Base-by-base conservation (phyloP, 2,797 vertebrate genomes). In the Intellagama lesueurii region DNA sequence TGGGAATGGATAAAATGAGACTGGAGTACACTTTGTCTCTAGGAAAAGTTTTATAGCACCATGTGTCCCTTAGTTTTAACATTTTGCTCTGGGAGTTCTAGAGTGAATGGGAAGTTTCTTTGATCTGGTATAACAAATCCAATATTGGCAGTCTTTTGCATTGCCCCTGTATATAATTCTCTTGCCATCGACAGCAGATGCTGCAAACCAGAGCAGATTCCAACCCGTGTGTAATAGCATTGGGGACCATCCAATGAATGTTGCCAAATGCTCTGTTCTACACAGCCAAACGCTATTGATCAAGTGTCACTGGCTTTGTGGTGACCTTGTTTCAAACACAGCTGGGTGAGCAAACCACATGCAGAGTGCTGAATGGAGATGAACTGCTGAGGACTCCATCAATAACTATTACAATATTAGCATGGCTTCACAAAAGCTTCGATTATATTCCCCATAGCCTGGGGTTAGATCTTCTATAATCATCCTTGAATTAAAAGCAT, bases 281-380 rank as follows among this genome's bases (percentile, higher is more conserved):
- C 72, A 85, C 86, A 86, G 86, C 82, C 89, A 44, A n/a, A 44
- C 80, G 32, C 19, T 88, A 90, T 89, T 5, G 73, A 92, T 32
- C 1, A 0, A 52, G 87, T 89, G 88, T 83, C 87, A 91, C 28
- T 2, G 0, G 81, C 0, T 72, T 89, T 86, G 86, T 91, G 87
- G 83, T 88, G 87, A 81, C 88, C 93, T 90, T 4, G 66, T 91
- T 77, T 73, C 79, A 80, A 88, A 87, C 16, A 79, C 66, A 5
- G 2, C 76, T 69, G 35, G 73, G 81, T 78, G 64, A 90, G 70
- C 12, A 90, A 77, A 89, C 84, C 85, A 49, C 19, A 87, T 72
- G 86, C 91, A 92, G 92, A 91, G 60, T 64, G 84, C 88, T 91
- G 94, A 91, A 91, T 80, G 86, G 81, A 66, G 82, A 47, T 89